Evolutionary conservation across 2,888 invertebrate species (phyloP).

Genomic region (Ichneumoninae sp.): DNA sequence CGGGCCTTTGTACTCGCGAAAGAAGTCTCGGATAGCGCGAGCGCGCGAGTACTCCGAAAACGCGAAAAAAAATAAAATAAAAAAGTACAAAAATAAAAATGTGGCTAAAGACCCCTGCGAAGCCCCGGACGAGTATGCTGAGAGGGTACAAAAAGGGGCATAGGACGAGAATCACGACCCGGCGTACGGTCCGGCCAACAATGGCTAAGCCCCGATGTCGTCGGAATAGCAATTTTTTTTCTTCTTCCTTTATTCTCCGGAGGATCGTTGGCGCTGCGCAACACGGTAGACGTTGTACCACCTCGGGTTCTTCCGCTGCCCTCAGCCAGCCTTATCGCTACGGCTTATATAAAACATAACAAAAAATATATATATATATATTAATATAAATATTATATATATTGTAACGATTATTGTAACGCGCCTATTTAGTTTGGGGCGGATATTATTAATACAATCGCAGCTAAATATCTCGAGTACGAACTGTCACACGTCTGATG

Average conservation of each 20-base stretch:
- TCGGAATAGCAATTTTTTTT: neutral
- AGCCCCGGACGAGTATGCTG: neutral
- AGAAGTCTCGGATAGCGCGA: too few species aligned
- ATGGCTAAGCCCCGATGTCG: slow-evolving; percentile 3
- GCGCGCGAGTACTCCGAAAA: too few species aligned
- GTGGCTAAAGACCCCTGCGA: neutral
- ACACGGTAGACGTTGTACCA: slow-evolving; percentile 24
- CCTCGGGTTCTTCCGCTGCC: neutral
- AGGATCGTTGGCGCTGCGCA: slow-evolving; percentile 1
- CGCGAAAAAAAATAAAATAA: neutral
- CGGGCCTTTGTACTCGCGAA: slow-evolving; percentile 6
- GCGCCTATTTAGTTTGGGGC: too few species aligned
- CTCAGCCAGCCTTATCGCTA: neutral
- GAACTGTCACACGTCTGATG: too few species aligned
- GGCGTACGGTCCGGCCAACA: slow-evolving; percentile 5
- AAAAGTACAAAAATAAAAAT: neutral
- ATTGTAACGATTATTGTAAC: too few species aligned
- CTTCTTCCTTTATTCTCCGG: slow-evolving; percentile 18
- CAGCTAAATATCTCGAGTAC: too few species aligned
- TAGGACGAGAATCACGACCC: slow-evolving; percentile 17
- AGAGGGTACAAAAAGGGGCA: slow-evolving; percentile 19
- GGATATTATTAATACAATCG: too few species aligned
- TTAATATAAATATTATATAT: too few species aligned
- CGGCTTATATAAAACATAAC: too few species aligned
- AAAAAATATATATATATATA: neutral